Conservation (phyloP, 2,797 vertebrate genomes). For the Bradypodion ventrale region DNA sequence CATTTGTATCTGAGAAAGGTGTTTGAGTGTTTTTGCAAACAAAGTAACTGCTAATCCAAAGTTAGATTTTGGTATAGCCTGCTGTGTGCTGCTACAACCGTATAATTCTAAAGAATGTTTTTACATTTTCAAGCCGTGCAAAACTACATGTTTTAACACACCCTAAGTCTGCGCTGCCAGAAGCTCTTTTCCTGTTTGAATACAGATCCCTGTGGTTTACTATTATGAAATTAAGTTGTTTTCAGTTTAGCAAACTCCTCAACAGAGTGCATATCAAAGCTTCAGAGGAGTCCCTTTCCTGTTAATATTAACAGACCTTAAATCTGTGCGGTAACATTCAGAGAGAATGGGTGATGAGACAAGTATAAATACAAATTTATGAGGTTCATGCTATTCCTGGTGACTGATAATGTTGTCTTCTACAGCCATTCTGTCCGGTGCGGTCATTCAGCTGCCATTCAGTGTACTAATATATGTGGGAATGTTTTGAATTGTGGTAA, state of each 20-base stretch:
- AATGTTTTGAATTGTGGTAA: constrained; percentile 88
- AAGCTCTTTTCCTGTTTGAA: constrained; percentile 15
- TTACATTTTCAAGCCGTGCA: constrained; percentile 4
- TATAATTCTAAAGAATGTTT: constrained; percentile 5
- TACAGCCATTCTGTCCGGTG: constrained; percentile 93
- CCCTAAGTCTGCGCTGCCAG: background rate
- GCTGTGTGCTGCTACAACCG: background rate
- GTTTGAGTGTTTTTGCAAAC: background rate
- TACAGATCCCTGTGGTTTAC: constrained; percentile 3
- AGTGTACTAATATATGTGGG: constrained; percentile 86
- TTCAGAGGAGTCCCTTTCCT: background rate
- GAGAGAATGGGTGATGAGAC: background rate
- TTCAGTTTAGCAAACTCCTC: constrained; percentile 3
- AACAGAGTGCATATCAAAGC: background rate
- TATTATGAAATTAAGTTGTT: background rate
- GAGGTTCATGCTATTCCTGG: background rate
- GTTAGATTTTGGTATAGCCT: constrained; percentile 4
- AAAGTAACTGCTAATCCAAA: background rate
- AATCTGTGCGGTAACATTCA: background rate
- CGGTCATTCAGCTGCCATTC: constrained; percentile 85
- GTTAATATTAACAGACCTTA: background rate
- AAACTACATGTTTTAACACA: constrained; percentile 8
- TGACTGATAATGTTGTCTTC: constrained; percentile 40
- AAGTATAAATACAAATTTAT: constrained; percentile 2
- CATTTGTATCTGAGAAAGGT: background rate